Conservation (phyloP, 2,797 vertebrate species). For the Sebastes paucispinis region DNA sequence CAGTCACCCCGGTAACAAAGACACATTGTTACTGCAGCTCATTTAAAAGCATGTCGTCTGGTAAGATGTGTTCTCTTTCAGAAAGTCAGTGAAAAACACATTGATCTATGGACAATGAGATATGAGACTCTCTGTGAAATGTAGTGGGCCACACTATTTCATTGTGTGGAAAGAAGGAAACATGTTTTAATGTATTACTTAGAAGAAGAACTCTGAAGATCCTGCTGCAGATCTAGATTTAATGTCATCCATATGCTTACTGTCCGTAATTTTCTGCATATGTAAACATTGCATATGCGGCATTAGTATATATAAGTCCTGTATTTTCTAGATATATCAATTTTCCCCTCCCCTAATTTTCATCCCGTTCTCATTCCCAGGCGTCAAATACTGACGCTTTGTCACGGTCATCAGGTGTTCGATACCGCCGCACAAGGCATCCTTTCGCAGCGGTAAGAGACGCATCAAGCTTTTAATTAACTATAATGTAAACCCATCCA, state of each 20-base stretch:
- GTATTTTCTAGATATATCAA: background rate
- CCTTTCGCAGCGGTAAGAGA: too few species aligned
- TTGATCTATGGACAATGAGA: constrained; percentile 33
- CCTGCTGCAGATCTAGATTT: background rate
- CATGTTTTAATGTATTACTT: background rate
- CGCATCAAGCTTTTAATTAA: too few species aligned
- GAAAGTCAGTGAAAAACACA: constrained; percentile 26
- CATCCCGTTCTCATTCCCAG: too few species aligned
- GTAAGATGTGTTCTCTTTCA: constrained; percentile 17
- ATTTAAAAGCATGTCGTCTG: constrained; percentile 52
- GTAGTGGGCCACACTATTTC: constrained; percentile 1
- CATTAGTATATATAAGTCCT: background rate
- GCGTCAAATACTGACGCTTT: too few species aligned
- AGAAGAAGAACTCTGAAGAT: background rate
- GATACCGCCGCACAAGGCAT: too few species aligned
- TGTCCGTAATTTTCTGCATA: background rate
- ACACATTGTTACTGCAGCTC: constrained; percentile 53
- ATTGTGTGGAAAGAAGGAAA: background rate
- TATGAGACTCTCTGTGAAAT: background rate
- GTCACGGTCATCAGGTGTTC: too few species aligned
- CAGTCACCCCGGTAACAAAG: constrained; percentile 64
- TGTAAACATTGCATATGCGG: background rate
- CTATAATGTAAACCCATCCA: rapidly evolving
- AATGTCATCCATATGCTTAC: background rate
- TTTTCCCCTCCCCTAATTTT: background rate